Percentiles rank a stretch among this genome's conserved stretches.
phyloP scores from a whole-genome alignment of 1,140 invertebrate species.

The Procambarus clarkii region DNA sequence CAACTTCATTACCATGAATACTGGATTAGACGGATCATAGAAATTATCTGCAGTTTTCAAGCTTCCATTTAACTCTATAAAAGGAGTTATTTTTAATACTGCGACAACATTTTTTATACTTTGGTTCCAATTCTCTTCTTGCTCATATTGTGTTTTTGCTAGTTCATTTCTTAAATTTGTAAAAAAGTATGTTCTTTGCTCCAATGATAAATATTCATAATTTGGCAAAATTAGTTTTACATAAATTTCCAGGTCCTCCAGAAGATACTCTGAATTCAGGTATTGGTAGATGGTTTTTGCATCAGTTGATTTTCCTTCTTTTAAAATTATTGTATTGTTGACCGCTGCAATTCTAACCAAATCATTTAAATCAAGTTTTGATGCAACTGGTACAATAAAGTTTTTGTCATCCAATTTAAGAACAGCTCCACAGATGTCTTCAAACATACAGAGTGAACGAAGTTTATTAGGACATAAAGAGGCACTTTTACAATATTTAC shows the following conservation, averaged over 20 bases:
- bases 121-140: background rate
- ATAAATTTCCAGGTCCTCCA: conserved; percentile 17
- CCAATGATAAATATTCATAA: background rate
- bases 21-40: conserved; percentile 2
- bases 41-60: conserved; percentile 29
- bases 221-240: conserved; percentile 20
- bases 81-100: background rate
- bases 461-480: background rate
- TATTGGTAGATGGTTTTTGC: background rate
- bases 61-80: conserved; percentile 3
- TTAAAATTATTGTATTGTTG: background rate
- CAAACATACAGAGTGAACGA: conserved; percentile 1
- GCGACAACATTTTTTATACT: background rate
- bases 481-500: background rate
- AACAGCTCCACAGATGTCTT: background rate
- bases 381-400: conserved; percentile 18
- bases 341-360: background rate
- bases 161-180: background rate
- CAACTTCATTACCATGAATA: conserved; percentile 23
- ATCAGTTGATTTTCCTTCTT: background rate
- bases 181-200: background rate
- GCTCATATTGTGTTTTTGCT: background rate
- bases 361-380: background rate
- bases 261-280: conserved; percentile 2
- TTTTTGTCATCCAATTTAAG: background rate